These are phyloP conservation scores for Ochropleura plecta DNA, from an alignment of 2,888 invertebrate species.

Conservation along the genomic window DNA sequence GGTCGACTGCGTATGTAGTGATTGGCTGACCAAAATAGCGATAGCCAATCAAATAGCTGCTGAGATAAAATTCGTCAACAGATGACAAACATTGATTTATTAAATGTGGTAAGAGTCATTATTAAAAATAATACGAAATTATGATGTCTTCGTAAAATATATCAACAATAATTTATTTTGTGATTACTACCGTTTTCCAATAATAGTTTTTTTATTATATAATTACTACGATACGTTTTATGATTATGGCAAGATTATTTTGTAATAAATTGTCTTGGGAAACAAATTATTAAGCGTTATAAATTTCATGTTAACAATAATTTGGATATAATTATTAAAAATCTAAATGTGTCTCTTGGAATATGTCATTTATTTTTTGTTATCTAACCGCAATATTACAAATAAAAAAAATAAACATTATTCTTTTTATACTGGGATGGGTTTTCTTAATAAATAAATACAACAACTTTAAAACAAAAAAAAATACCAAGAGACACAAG, in stretches of 20 bases:
- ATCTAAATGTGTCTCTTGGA: slow-evolving; percentile 42
- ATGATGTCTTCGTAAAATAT: slow-evolving; percentile 21
- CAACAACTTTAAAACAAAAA: slow-evolving; percentile 21
- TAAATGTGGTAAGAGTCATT: too few relatives aligned
- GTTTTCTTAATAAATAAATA: slow-evolving; percentile 3
- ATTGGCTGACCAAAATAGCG: not conserved
- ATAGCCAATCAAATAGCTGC: not conserved
- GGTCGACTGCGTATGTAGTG: not conserved
- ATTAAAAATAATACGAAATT: too few relatives aligned
- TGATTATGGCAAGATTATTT: slow-evolving; percentile 52
- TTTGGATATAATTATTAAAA: slow-evolving; percentile 29
- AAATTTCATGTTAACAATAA: slow-evolving; percentile 17
- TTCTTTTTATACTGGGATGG: slow-evolving; percentile 16
- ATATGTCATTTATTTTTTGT: not conserved
- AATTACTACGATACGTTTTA: slow-evolving; percentile 27
- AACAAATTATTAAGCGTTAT: slow-evolving; percentile 39
- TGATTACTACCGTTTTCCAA: slow-evolving; percentile 38
- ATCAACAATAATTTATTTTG: slow-evolving; percentile 15
- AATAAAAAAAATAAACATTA: not conserved
- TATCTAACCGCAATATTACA: not conserved
- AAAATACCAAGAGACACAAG: slow-evolving; percentile 48
- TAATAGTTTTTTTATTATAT: slow-evolving; percentile 21
- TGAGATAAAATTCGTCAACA: not conserved
- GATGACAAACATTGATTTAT: not conserved
- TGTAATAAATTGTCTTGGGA: slow-evolving; percentile 20